Conservation (phyloP, 2,888 invertebrate genomes). For the Cephus pulcher region DNA sequence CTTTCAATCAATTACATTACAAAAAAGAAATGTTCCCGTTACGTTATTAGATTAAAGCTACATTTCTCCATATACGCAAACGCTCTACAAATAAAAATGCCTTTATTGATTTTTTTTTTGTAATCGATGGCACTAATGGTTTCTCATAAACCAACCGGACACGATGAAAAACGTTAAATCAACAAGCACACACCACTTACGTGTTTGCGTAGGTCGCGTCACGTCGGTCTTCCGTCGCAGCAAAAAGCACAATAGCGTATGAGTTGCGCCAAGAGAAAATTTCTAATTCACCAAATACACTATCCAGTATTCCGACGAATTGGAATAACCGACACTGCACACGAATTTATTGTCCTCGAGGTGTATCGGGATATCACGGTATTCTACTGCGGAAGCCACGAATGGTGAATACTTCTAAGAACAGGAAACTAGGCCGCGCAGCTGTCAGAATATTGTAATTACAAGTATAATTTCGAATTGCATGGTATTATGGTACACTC, state of each 20-base stretch:
- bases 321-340: not conserved
- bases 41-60: not conserved
- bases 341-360: not conserved
- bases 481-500: conserved; percentile 2
- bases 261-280: not conserved
- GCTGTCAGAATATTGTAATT: conserved; percentile 17
- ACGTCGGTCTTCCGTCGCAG: not conserved
- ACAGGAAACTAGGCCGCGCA: conserved; percentile 13
- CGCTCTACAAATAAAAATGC: not conserved
- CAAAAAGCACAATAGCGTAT: not conserved
- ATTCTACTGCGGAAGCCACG: not conserved
- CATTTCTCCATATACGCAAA: not conserved
- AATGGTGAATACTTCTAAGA: not conserved
- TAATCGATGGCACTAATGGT: not conserved
- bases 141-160: not conserved
- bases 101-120: not conserved
- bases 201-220: not conserved
- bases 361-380: not conserved
- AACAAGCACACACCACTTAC: not conserved
- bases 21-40: not conserved
- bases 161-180: not conserved
- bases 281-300: not conserved
- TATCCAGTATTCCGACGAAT: not conserved
- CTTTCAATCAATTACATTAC: not conserved
- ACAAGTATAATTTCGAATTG: conserved; percentile 16